Conservation (phyloP, 2,888 invertebrate species). For the Hirtodrosophila histrioides region DNA sequence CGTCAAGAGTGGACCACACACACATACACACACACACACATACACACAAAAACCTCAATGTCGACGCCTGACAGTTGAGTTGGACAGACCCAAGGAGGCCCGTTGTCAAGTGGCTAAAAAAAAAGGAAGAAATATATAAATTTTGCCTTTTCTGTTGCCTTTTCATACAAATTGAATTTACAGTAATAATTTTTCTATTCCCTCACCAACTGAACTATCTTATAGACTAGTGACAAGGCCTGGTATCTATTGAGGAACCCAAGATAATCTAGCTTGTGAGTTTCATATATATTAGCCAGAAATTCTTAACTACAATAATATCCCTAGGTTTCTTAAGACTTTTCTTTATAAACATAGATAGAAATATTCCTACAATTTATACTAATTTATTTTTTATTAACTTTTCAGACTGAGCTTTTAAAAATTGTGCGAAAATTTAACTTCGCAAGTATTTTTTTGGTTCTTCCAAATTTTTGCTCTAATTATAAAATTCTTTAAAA, state of each 20-base stretch:
- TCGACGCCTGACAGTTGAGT: constrained; percentile 56
- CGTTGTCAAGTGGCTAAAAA: constrained; percentile 45
- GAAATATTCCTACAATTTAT: too few species aligned
- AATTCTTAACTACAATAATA: too few species aligned
- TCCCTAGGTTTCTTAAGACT: too few species aligned
- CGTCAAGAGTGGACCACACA: constrained; percentile 67
- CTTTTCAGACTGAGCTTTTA: too few species aligned
- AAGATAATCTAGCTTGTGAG: too few species aligned
- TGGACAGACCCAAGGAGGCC: constrained; percentile 46
- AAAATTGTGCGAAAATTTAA: too few species aligned
- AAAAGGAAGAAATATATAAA: constrained; percentile 14
- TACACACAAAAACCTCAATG: constrained; percentile 28
- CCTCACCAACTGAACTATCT: constrained; percentile 10
- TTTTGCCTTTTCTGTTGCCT: constrained; percentile 32
- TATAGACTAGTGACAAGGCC: background rate
- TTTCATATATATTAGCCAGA: too few species aligned
- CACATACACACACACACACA: constrained; percentile 14
- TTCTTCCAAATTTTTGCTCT: too few species aligned
- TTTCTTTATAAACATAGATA: too few species aligned
- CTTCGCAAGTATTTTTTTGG: too few species aligned
- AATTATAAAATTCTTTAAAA: too few species aligned
- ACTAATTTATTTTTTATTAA: too few species aligned
- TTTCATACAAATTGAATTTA: constrained; percentile 64
- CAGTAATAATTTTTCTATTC: constrained; percentile 45
- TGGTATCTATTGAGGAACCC: background rate